These are phyloP conservation scores for Schizotus pectinicornis DNA, from an alignment of 2,888 invertebrate species.

Conservation along the genomic window DNA sequence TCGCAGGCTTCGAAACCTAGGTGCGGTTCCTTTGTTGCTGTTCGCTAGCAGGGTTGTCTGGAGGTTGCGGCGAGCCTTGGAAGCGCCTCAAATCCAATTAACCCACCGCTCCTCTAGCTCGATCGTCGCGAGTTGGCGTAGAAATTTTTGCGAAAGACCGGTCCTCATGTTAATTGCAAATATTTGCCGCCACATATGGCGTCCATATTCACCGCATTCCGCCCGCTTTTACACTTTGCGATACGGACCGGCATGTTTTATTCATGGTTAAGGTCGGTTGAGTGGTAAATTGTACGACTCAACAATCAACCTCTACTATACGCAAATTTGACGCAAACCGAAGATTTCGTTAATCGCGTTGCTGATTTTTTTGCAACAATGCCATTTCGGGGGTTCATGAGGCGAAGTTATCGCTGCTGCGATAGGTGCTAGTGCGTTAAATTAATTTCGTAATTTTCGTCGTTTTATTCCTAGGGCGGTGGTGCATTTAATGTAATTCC, in stretches of 20 bases:
- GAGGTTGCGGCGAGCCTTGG: too few species aligned
- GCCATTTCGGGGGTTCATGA: too few species aligned
- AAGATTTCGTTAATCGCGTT: not conserved
- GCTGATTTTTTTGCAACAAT: not conserved
- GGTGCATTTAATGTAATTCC: conserved; percentile 7
- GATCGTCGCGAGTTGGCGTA: not conserved
- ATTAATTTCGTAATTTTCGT: too few species aligned
- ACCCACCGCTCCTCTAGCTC: too few species aligned
- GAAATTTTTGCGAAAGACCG: conserved; percentile 2
- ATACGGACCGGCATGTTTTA: conserved; percentile 17
- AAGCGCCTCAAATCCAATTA: too few species aligned
- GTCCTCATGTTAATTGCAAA: conserved; percentile 5
- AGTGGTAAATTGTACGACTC: conserved; percentile 16
- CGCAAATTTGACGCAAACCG: not conserved
- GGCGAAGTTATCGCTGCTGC: too few species aligned
- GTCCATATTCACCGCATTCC: conserved; percentile 9
- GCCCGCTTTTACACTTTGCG: conserved; percentile 17
- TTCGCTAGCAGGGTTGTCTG: too few species aligned
- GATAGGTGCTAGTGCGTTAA: too few species aligned
- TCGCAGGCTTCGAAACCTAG: too few species aligned
- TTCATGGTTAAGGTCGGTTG: conserved; percentile 13
- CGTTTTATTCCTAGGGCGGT: too few species aligned
- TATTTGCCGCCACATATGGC: conserved; percentile 6
- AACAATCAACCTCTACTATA: conserved; percentile 8
- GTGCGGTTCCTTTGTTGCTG: too few species aligned